Conservation (phyloP, 2,888 invertebrate species). For the Xanthia icteritia region DNA sequence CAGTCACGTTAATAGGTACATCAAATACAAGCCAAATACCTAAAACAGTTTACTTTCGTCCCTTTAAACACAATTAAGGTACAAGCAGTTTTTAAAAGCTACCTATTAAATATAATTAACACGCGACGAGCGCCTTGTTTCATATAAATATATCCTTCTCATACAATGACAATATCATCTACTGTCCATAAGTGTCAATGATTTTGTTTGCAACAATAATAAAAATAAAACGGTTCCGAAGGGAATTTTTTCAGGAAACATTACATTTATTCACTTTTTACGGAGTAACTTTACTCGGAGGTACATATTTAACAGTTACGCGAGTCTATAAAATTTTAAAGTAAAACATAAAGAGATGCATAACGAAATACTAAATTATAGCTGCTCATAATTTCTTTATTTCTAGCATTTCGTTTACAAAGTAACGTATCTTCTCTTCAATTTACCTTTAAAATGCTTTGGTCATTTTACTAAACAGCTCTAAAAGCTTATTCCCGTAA, state of each 20-base stretch:
- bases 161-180: neutral
- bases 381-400: neutral
- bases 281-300: slow-evolving; percentile 6
- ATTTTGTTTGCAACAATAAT: neutral
- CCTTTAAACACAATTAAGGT: neutral
- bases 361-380: neutral
- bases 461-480: slow-evolving; percentile 10
- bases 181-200: neutral
- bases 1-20: neutral
- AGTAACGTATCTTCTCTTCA: neutral
- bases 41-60: neutral
- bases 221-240: slow-evolving; percentile 8
- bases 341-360: neutral
- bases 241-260: neutral
- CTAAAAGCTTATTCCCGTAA: slow-evolving; percentile 29
- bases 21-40: neutral
- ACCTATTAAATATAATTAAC: neutral
- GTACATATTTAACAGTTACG: slow-evolving; percentile 14
- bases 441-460: slow-evolving; percentile 6
- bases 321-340: slow-evolving; percentile 15
- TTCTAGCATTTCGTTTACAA: neutral
- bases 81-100: neutral
- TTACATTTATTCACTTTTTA: slow-evolving; percentile 31
- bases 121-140: neutral
- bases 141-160: neutral